These are phyloP conservation scores for Dasysyrphus tricinctus DNA, from an alignment of 2,888 invertebrate genomes.

Conservation along the genomic window DNA sequence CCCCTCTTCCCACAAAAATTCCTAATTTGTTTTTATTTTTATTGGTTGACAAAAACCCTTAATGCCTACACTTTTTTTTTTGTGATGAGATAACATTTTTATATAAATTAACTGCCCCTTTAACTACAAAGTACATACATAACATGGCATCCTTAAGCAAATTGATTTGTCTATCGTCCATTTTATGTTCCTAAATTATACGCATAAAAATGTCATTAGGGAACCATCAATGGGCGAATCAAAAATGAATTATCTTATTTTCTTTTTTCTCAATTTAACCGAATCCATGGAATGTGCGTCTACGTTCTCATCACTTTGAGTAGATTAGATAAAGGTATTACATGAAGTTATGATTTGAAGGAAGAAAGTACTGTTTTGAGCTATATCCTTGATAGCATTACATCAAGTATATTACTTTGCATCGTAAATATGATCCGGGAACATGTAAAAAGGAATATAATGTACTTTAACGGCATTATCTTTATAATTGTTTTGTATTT, in stretches of 20 bases:
- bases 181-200: conserved; percentile 48
- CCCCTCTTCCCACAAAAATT: neutral
- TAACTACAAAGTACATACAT: conserved; percentile 39
- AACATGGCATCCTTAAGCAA: conserved; percentile 23
- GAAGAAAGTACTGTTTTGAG: neutral
- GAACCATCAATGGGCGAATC: conserved; percentile 28
- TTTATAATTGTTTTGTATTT: too few species aligned
- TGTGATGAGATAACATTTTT: conserved; percentile 18
- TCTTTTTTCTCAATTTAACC: conserved; percentile 3
- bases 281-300: neutral
- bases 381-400: neutral
- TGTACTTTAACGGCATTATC: neutral
- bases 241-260: conserved; percentile 38
- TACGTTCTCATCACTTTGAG: neutral
- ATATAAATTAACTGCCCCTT: conserved; percentile 33
- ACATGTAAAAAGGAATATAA: neutral
- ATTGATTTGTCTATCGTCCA: conserved; percentile 51
- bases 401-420: neutral
- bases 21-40: conserved; percentile 31
- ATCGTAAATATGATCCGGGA: neutral
- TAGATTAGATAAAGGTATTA: neutral
- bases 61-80: neutral
- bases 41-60: conserved; percentile 11
- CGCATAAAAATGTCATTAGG: conserved; percentile 62
- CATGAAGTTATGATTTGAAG: neutral